These are phyloP conservation scores for Poeciliopsis gracilis DNA, from an alignment of 2,797 vertebrate genomes.

Conservation along the genomic window DNA sequence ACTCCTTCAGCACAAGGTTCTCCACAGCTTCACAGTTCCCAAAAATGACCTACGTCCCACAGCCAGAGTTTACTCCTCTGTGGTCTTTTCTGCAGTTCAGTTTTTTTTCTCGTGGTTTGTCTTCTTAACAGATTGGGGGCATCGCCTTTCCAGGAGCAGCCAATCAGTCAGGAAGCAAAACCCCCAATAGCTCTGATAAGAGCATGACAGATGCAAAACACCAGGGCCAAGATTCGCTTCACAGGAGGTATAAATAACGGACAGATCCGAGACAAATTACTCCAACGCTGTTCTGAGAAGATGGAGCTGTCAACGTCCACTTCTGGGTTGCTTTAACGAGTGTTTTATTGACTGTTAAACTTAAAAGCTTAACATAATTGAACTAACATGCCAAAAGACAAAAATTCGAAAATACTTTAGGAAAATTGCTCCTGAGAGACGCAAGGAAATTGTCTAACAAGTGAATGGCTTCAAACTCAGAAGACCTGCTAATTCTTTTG, in stretches of 20 bases:
- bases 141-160: constrained; percentile 39
- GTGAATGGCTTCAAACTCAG: not conserved
- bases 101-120: constrained; percentile 42
- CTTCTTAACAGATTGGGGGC: constrained; percentile 55
- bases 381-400: constrained; percentile 17
- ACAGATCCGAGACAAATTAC: constrained; percentile 58
- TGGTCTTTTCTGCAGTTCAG: not conserved
- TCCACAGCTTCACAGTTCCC: constrained; percentile 53
- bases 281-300: constrained; percentile 19
- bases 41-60: constrained; percentile 48
- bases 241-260: constrained; percentile 47
- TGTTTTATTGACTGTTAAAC: constrained; percentile 22
- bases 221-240: constrained; percentile 53
- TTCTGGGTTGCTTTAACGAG: constrained; percentile 35
- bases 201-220: constrained; percentile 73
- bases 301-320: constrained; percentile 14
- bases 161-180: constrained; percentile 61
- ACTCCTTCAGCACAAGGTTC: constrained; percentile 46
- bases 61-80: constrained; percentile 25
- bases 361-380: constrained; percentile 32
- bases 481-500: not conserved
- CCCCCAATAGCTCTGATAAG: constrained; percentile 67
- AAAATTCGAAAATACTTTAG: not conserved
- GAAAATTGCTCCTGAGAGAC: not conserved
- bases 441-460: constrained; percentile 19